Percentiles rank a stretch among this genome's conserved stretches.
Conservation (phyloP, 2,113 vertebrate genomes). For the Gyps fulvus region DNA sequence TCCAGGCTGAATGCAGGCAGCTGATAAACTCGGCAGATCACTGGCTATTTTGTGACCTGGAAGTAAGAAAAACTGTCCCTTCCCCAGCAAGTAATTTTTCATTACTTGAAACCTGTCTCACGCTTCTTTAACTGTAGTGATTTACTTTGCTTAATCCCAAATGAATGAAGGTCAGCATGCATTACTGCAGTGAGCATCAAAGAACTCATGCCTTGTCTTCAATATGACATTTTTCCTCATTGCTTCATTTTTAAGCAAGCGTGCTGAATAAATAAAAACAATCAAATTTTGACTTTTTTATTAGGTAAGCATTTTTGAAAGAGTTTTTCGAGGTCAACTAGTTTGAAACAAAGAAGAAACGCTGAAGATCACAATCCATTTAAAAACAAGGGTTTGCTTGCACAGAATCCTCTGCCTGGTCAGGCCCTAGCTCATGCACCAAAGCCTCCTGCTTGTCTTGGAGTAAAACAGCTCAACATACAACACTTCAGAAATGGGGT, state of each 20-base stretch:
- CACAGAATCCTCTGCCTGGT: neutral
- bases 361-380: accelerated
- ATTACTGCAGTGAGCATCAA: neutral
- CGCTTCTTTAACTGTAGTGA: neutral
- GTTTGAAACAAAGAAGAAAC: neutral
- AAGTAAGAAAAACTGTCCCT: neutral
- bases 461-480: accelerated
- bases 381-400: accelerated
- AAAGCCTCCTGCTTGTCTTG: neutral
- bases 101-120: neutral
- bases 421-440: accelerated
- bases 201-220: neutral
- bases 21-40: neutral
- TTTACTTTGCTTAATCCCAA: neutral
- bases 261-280: neutral
- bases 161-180: neutral
- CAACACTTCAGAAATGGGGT: accelerated
- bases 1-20: neutral
- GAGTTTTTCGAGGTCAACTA: neutral
- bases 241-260: neutral
- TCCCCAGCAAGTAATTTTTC: neutral
- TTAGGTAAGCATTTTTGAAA: neutral
- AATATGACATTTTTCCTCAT: neutral
- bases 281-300: neutral
- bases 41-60: neutral